These are phyloP conservation scores for Sebastes wilsoni DNA, from an alignment of 2,797 vertebrate genomes.

Conservation along the genomic window DNA sequence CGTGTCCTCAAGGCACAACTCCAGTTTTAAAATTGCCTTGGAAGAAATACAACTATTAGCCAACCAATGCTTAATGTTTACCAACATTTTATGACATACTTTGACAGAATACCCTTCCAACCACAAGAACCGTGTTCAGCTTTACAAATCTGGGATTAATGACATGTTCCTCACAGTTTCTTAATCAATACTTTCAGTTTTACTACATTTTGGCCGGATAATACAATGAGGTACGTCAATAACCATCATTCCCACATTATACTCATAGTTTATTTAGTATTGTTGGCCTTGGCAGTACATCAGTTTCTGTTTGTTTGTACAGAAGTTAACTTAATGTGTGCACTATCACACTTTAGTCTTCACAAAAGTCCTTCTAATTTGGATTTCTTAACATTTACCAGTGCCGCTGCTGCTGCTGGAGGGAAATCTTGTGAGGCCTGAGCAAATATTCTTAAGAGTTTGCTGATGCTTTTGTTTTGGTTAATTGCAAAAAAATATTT, in stretches of 20 bases:
- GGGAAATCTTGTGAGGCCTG: not conserved
- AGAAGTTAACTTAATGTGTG: not conserved
- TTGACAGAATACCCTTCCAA: not conserved
- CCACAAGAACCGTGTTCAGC: not conserved
- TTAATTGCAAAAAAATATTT: not conserved
- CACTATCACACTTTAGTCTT: not conserved
- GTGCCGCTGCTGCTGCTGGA: not conserved
- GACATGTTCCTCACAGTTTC: not conserved
- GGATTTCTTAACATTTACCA: not conserved
- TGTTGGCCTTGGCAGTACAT: not conserved
- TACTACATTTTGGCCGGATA: not conserved
- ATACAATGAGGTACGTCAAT: not conserved
- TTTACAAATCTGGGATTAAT: not conserved
- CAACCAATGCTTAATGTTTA: slow-evolving; percentile 7
- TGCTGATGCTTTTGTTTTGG: not conserved
- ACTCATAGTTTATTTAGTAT: not conserved
- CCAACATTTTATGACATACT: not conserved
- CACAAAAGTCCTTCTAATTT: not conserved
- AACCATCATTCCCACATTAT: not conserved
- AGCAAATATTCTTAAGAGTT: not conserved
- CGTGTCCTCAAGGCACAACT: slow-evolving; percentile 23
- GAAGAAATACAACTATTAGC: slow-evolving; percentile 12
- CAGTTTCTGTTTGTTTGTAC: not conserved
- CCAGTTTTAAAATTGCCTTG: not conserved
- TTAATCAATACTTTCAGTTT: not conserved